These are phyloP conservation scores for Cyclophora albipunctata DNA, from an alignment of 2,888 invertebrate species.

Conservation along the genomic window DNA sequence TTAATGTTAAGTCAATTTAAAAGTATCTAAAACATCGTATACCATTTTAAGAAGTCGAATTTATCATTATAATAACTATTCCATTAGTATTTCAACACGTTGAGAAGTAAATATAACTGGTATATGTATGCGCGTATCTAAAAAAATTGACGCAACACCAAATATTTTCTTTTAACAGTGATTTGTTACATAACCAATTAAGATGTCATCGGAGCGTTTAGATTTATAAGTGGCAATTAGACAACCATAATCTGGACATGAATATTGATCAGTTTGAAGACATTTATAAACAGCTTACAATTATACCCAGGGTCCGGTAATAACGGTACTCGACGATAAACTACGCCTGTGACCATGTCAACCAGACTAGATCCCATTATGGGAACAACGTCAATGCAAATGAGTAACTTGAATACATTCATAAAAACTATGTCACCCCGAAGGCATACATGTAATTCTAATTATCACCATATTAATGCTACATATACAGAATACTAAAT, in stretches of 20 bases:
- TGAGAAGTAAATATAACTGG: background rate
- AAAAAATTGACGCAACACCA: constrained; percentile 21
- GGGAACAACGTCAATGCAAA: constrained; percentile 15
- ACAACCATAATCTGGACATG: constrained; percentile 58
- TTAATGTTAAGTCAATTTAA: constrained; percentile 20
- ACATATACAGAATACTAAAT: background rate
- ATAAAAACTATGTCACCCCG: background rate
- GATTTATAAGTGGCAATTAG: constrained; percentile 69
- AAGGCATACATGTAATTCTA: background rate
- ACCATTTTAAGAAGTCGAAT: too few relatives aligned
- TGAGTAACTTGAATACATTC: background rate
- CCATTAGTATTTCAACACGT: background rate
- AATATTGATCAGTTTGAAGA: constrained; percentile 59
- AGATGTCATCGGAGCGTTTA: constrained; percentile 64
- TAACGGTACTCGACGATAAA: constrained; percentile 37
- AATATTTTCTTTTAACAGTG: constrained; percentile 46
- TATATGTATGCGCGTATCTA: background rate
- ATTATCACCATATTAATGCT: background rate
- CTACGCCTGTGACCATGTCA: background rate
- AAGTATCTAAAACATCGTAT: too few relatives aligned
- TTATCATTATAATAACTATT: too few relatives aligned
- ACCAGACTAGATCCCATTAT: constrained; percentile 29
- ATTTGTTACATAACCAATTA: constrained; percentile 64
- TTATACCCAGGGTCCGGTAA: constrained; percentile 34
- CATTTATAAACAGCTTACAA: constrained; percentile 59